Base-by-base conservation (phyloP, 2,888 invertebrate species). In the Mactromeris polynyma region DNA sequence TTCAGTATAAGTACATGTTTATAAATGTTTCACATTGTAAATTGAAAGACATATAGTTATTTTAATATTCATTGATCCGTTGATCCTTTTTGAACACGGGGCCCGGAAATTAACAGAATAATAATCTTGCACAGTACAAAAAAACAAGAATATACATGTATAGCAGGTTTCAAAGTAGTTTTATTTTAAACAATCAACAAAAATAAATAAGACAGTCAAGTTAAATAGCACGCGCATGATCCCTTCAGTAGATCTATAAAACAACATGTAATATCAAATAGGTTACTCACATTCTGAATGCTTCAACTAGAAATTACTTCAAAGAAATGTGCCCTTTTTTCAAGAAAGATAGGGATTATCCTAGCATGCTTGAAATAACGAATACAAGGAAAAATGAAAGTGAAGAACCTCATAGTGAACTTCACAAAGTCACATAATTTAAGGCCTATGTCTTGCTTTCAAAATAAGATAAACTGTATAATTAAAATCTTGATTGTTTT, bases 151-250 rank as follows among this genome's bases (percentile, higher is more conserved):
- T 64, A 6, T 1, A 64, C 26, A 46, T 17, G 46, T 17, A 46
- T 46, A 11, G 26, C 9, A 64, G 58, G n/a, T 64, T 64, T 64
- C 11, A 64, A 26, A 51, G 58, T 4, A n/a, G 9, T 64, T n/a
- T 64, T 64, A 64, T 26, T 64, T 51, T 64, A 64, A 64, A 64
- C 58, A 64, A 64, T 64, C 26, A 64, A 26, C 58, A 64, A 64
- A 64, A 64, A 64, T n/a, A 64, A 64, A 64, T 64, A 26, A 64
- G 26, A 9, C n/a, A 9, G 6, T 4, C 26, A 26, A 0, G 26
- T 64, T 26, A 26, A 26, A 64, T 26, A 26, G n/a, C n/a, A 26
- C 58, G 26, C n/a, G 26, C 58, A 54, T 54, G 54, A 54, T 54
- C 54, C 19, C 51, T 51, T 51, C 4, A 51, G 14, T 54, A 54